Percentiles rank a stretch among this genome's conserved stretches.
Conservation (phyloP, 2,888 invertebrate species). For the Tipula vernalis region DNA sequence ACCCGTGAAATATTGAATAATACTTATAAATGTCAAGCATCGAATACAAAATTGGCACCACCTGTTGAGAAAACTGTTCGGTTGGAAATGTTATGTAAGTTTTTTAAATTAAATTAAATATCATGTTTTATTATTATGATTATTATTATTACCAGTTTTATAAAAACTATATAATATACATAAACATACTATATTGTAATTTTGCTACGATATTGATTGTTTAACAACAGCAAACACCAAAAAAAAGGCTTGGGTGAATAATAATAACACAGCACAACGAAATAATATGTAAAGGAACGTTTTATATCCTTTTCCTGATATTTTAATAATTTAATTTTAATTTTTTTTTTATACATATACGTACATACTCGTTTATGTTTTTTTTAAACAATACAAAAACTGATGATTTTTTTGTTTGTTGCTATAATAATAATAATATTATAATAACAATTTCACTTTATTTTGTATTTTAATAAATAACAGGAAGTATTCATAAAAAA, state of each 20-base stretch:
- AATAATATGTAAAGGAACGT: background rate
- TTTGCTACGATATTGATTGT: background rate
- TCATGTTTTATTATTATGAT: background rate
- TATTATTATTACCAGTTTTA: background rate
- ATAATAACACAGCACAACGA: background rate
- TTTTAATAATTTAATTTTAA: background rate
- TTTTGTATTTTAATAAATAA: background rate
- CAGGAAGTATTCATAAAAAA: background rate
- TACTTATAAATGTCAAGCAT: constrained; percentile 76
- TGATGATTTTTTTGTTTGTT: background rate
- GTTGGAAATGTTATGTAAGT: constrained; percentile 75
- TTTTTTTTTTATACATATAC: background rate
- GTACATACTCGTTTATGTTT: background rate
- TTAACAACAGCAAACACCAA: background rate
- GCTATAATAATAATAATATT: background rate
- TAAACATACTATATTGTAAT: background rate
- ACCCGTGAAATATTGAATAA: constrained; percentile 68
- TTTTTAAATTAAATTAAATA: background rate
- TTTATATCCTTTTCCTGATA: background rate
- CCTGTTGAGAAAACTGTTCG: constrained; percentile 72
- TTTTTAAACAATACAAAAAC: background rate
- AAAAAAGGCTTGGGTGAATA: background rate
- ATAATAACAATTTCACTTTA: background rate
- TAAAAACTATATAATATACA: background rate
- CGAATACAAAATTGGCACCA: constrained; percentile 74